Evolutionary conservation across 2,113 vertebrate genomes (phyloP).

Genomic region (Proterorhinus semilunaris): DNA sequence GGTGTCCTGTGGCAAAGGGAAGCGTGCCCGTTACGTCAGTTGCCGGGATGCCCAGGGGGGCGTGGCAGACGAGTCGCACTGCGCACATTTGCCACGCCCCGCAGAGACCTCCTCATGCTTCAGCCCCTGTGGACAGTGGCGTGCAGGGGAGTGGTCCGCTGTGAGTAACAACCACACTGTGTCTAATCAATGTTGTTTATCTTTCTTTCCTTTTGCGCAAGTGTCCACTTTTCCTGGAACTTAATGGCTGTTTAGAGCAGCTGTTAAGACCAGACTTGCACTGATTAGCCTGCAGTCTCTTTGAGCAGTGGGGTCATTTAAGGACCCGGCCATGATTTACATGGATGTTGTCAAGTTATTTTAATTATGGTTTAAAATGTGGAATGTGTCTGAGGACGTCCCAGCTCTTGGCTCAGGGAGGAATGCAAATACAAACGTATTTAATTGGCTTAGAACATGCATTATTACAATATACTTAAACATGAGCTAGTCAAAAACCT

Average conservation of each 20-base stretch:
- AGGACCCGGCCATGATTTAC: constrained; percentile 11
- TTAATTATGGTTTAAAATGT: constrained; percentile 16
- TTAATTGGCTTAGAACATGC: neutral
- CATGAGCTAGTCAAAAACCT: neutral
- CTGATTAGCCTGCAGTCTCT: neutral
- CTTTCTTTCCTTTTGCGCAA: neutral
- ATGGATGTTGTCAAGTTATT: constrained; percentile 6
- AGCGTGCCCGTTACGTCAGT: constrained; percentile 89
- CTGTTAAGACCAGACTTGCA: constrained; percentile 15
- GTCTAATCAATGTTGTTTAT: constrained; percentile 38
- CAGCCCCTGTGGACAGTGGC: constrained; percentile 92
- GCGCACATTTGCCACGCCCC: constrained; percentile 83
- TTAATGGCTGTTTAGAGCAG: constrained; percentile 4
- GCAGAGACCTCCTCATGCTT: constrained; percentile 85
- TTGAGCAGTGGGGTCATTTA: neutral
- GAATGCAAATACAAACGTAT: neutral
- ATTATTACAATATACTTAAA: neutral
- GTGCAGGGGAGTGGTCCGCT: constrained; percentile 87
- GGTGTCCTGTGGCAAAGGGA: constrained; percentile 88
- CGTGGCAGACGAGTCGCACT: constrained; percentile 85
- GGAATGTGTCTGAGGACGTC: constrained; percentile 8
- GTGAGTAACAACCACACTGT: constrained; percentile 76
- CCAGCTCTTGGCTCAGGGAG: neutral
- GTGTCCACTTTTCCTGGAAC: constrained; percentile 22
- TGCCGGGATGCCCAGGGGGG: constrained; percentile 85